Evolutionary conservation across 2,113 vertebrate genomes (phyloP).

Genomic region (Ivindomyrus marchei): DNA sequence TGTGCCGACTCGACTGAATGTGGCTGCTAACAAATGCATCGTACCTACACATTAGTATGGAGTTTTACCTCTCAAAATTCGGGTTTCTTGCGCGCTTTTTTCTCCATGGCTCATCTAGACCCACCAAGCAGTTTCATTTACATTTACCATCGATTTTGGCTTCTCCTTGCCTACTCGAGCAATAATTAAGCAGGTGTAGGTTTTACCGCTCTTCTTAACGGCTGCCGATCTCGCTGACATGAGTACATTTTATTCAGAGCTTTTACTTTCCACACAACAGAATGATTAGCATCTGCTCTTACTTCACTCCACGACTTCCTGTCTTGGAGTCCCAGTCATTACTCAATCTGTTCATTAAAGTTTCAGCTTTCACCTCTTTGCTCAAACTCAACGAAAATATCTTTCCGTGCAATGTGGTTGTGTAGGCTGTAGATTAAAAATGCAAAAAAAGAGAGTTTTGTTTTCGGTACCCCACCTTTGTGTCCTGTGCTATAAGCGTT

Average conservation of each 20-base stretch:
- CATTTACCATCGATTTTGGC: neutral
- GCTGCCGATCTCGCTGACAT: neutral
- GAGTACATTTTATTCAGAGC: neutral
- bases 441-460: neutral
- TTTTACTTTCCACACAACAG: neutral
- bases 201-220: neutral
- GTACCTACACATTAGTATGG: slow-evolving; percentile 19
- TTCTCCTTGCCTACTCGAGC: slow-evolving; percentile 42
- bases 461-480: neutral
- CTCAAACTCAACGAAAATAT: neutral
- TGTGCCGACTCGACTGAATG: slow-evolving; percentile 19
- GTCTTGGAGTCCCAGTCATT: neutral
- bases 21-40: slow-evolving; percentile 19
- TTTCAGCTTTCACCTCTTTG: neutral
- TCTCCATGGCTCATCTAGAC: neutral
- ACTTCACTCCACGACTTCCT: neutral
- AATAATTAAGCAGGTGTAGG: slow-evolving; percentile 19
- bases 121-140: slow-evolving; percentile 15
- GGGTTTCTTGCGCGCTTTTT: slow-evolving; percentile 21
- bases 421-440: neutral
- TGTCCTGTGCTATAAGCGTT: neutral
- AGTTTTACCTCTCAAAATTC: slow-evolving; percentile 50
- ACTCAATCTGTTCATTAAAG: neutral
- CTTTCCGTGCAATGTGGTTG: neutral
- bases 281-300: neutral